A percentile compares a stretch with the other conserved stretches of the same genome.
phyloP scores from a whole-genome alignment of 53 echinoderm and acorn worm genomes.

The Holothuria leucospilota region DNA sequence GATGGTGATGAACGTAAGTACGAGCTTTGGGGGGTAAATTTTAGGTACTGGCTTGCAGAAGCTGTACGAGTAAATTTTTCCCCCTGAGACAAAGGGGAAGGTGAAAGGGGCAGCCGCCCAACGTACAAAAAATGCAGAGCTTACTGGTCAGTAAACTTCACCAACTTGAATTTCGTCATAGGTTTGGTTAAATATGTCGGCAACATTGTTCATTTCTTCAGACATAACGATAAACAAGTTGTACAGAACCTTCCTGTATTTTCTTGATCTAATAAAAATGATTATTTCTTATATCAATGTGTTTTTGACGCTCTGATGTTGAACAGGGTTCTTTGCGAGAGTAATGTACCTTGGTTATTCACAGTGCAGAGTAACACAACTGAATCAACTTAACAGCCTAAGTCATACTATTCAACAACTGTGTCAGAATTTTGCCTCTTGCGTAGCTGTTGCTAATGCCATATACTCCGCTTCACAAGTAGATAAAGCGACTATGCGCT shows the following conservation, averaged over 20 bases:
- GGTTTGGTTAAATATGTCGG: slow-evolving; percentile 25
- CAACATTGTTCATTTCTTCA: slow-evolving; percentile 18
- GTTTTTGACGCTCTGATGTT: slow-evolving; percentile 57
- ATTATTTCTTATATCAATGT: neutral
- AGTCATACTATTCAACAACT: slow-evolving; percentile 34
- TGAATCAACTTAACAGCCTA: no score
- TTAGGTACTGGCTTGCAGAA: no score
- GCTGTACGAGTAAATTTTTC: no score
- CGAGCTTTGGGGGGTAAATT: no score
- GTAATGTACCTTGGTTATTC: slow-evolving; percentile 65
- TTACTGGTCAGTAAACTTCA: neutral
- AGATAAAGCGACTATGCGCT: slow-evolving; percentile 52
- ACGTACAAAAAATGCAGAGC: no score
- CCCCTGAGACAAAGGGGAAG: no score
- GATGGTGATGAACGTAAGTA: no score
- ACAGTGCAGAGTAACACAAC: neutral
- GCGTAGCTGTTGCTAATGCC: slow-evolving; percentile 46
- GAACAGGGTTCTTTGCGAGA: slow-evolving; percentile 56
- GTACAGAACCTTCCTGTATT: neutral
- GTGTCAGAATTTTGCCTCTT: slow-evolving; percentile 50
- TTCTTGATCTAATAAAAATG: slow-evolving; percentile 6
- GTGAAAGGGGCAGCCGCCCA: no score
- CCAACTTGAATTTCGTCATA: neutral
- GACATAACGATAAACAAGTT: neutral
- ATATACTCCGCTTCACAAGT: slow-evolving; percentile 48